These are phyloP conservation scores for Anhinga rufa DNA, from an alignment of 2,113 vertebrate species.

Conservation along the genomic window DNA sequence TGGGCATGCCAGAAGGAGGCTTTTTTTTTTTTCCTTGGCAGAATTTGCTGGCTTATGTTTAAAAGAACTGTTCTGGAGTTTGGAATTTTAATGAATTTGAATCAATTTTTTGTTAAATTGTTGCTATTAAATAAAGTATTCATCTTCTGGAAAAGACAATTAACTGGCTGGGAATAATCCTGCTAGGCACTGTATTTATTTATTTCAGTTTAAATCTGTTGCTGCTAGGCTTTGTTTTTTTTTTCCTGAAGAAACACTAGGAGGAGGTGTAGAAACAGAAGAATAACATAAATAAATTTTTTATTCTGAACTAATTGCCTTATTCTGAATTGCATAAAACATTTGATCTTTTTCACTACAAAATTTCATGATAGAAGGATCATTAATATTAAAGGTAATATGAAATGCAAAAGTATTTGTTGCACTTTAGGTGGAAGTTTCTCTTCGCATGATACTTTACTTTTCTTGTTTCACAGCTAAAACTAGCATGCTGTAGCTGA, in stretches of 20 bases:
- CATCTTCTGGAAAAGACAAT: not conserved
- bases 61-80: not conserved
- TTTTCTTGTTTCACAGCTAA: not conserved
- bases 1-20: not conserved
- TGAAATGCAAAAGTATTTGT: not conserved
- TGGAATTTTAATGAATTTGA: slow-evolving; percentile 6
- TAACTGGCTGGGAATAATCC: not conserved
- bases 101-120: not conserved
- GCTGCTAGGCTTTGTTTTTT: not conserved
- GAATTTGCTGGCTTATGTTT: not conserved
- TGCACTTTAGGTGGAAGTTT: not conserved
- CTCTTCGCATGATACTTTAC: not conserved
- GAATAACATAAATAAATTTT: not conserved
- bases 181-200: not conserved
- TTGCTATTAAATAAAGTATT: not conserved
- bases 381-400: not conserved
- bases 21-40: not conserved
- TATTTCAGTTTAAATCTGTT: not conserved
- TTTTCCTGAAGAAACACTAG: not conserved
- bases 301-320: not conserved
- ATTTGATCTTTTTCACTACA: not conserved
- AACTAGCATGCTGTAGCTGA: not conserved
- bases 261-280: not conserved
- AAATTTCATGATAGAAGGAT: not conserved
- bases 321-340: not conserved